Base-by-base conservation (phyloP, 2,797 vertebrate genomes). In the Gambelia wislizenii region DNA sequence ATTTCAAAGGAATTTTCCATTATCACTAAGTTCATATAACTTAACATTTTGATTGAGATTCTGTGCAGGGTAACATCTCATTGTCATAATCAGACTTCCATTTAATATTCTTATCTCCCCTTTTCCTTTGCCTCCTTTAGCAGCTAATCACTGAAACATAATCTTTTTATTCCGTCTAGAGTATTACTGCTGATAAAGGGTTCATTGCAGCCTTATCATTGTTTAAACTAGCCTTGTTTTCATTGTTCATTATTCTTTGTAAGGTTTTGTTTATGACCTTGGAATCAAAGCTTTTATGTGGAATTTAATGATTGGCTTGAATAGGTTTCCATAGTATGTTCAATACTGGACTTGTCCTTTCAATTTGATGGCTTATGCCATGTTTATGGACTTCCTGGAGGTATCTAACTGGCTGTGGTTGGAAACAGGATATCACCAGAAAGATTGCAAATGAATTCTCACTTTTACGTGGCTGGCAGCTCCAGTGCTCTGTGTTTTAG, bases 181-280 rank as follows among this genome's bases (percentile, higher is more conserved):
- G 75, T 59, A 86, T n/a, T 49, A 74, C 84, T 47, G 16, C 84
- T 86, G 88, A 86, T 89, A 89, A 89, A 72, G 3, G 9, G 25
- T 33, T 85, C 9, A 72, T 80, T 80, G 22, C 27, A 6, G 12
- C 36, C 47, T 74, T 64, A 52, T 84, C 47, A 39, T 39, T 86
- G 30, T 64, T 86, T 64, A 75, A 64, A 75, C 84, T 27, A 42
- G 25, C 39, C 25, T 33, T 64, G n/a, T 52, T 64, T 54, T 22
- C 13, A 36, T 18, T 86, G 69, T 75, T 81, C n/a, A 75, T 75
- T 54, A 64, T 42, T n/a, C 33, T 82, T 74, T 27, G 49, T 72
- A 79, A 72, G 22, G 61, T 59, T 84, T 78, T 52, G 39, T 84
- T 79, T 85, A 59, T 75, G 25, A 82, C 7, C 42, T 25, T 30